These are phyloP conservation scores for Dugesia japonica DNA, from an alignment of 2,888 invertebrate species.

Conservation along the genomic window DNA sequence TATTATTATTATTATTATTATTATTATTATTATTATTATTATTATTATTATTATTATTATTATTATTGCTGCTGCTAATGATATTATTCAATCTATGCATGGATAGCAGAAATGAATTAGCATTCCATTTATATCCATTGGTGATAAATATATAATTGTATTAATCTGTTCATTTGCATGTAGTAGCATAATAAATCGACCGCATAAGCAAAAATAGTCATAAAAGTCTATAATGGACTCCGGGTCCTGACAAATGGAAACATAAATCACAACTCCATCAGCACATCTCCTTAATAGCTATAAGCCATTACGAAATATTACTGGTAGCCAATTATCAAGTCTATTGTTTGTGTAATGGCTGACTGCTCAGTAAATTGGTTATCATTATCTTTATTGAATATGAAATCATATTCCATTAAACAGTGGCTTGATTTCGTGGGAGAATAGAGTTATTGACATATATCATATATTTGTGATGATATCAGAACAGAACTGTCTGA, in stretches of 20 bases:
- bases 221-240: conserved; percentile 15
- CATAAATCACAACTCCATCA: conserved; percentile 15
- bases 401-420: background rate
- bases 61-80: too few relatives aligned
- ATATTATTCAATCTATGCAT: too few relatives aligned
- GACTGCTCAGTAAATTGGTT: background rate
- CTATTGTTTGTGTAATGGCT: conserved; percentile 10
- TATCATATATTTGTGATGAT: background rate
- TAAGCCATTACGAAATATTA: background rate
- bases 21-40: too few relatives aligned
- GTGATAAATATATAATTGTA: background rate
- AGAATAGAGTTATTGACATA: background rate
- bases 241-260: background rate
- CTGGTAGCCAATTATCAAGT: background rate
- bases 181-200: background rate
- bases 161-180: background rate
- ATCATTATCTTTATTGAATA: background rate
- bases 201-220: background rate
- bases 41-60: too few relatives aligned
- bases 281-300: background rate
- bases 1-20: too few relatives aligned
- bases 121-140: too few relatives aligned
- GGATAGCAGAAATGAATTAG: too few relatives aligned
- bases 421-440: conserved; percentile 2
- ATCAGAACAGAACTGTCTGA: conserved; percentile 5